Evolutionary conservation across 2,888 invertebrate genomes (phyloP), one percentile per base, ranked within the genome.

Genomic region (Amaurobius ferox): DNA sequence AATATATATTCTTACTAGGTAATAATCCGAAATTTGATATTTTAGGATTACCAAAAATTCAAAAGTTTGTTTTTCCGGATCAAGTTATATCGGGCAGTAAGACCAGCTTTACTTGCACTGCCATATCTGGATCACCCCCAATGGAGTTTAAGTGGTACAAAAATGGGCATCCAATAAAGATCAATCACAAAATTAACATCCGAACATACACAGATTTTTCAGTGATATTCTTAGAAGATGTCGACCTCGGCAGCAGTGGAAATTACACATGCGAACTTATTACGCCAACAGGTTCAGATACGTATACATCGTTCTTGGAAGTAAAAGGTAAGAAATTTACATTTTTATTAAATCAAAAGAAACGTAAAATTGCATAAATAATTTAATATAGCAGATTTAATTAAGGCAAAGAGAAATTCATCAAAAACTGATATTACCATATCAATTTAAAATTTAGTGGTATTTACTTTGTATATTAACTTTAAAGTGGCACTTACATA

Each of bases 91-190:
- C 79, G 1, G 71, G 79, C 7, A 62, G 62, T 2, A 86, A 86
- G 73, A 88, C 88, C 7, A 87, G 88, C 55, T 79, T 87, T 13
- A 87, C 71, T n/a, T 89, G 89, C 55, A 79, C 88, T 28, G 86
- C 88, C 9, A 85, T 88, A 26, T 78, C 86, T 19, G 89, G 89
- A 30, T 79, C 76, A 64, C 72, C 88, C 23, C 89, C 89, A 9
- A 35, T 89, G 64, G 85, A 86, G 48, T 86, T 89, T 48, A 83
- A 81, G 48, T 89, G 89, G 88, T 88, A 66, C 71, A 85, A 86
- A 76, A 80, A 88, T 67, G 76, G 78, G 0, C 72, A 86, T 9
- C 16, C 55, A 6, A 29, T 88, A 5, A 55, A 61, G 61, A 23
- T 55, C 1, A 67, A 72, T 29, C 71, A 66, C 0, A 86, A 86